Percentiles rank a stretch among this genome's conserved stretches.
Evolutionary conservation across 1,140 invertebrate genomes (phyloP).

Genomic region (Phortica variegata): DNA sequence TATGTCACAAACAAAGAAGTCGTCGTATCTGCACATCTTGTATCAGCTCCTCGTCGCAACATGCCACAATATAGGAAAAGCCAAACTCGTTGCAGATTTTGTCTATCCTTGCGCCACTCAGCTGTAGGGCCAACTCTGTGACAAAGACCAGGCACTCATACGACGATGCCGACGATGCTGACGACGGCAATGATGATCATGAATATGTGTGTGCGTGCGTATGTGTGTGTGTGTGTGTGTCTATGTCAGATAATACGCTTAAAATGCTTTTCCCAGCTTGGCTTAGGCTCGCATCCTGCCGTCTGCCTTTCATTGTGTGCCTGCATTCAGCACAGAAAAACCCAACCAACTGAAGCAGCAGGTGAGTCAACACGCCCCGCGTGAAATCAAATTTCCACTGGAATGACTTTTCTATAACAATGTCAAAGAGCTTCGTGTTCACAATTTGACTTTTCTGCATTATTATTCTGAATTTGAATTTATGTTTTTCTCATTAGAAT

Average conservation of each 20-base stretch:
- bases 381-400: constrained; percentile 53
- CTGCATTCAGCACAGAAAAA: background rate
- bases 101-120: too few species aligned
- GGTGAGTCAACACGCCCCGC: constrained; percentile 26
- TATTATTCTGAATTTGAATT: too few species aligned
- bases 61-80: constrained; percentile 40
- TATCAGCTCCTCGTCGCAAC: background rate
- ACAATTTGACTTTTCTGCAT: constrained; percentile 6
- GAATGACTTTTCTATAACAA: constrained; percentile 36
- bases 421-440: constrained; percentile 28
- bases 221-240: too few species aligned
- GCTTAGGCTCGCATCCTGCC: too few species aligned
- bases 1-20: constrained; percentile 12
- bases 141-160: too few species aligned
- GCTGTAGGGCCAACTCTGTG: too few species aligned
- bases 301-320: too few species aligned
- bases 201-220: too few species aligned
- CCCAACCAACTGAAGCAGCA: constrained; percentile 1
- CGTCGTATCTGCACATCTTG: constrained; percentile 5
- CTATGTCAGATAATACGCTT: constrained; percentile 50
- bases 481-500: too few species aligned
- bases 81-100: constrained; percentile 28
- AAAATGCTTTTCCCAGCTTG: constrained; percentile 49
- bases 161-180: too few species aligned
- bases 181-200: too few species aligned